Conservation (phyloP, 2,797 vertebrate species). For the Acomys russatus region DNA sequence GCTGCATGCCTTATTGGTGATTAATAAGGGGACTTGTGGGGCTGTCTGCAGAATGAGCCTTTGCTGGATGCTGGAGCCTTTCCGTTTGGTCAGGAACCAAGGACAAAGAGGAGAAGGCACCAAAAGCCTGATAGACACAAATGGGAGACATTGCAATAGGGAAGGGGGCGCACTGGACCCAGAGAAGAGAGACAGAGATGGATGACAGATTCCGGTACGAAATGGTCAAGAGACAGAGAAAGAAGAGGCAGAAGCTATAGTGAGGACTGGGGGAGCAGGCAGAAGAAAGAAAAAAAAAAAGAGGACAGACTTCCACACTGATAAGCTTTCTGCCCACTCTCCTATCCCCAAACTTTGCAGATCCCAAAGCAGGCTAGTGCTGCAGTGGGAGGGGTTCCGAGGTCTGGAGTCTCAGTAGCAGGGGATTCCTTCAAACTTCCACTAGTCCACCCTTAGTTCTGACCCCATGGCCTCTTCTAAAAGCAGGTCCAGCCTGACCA, state of each 20-base stretch:
- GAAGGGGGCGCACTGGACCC: background rate
- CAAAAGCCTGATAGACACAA: slow-evolving; percentile 20
- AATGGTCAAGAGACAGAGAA: background rate
- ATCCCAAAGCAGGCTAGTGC: background rate
- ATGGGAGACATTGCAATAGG: background rate
- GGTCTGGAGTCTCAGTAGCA: background rate
- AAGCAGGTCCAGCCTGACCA: background rate
- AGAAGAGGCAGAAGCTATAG: slow-evolving; percentile 20
- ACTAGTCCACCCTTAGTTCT: slow-evolving; percentile 1
- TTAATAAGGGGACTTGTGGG: slow-evolving; percentile 70
- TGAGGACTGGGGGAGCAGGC: background rate
- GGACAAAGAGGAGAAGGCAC: slow-evolving; percentile 76
- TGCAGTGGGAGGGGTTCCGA: background rate
- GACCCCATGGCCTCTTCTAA: background rate
- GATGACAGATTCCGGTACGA: background rate
- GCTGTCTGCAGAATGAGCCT: slow-evolving; percentile 63
- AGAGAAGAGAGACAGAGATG: background rate
- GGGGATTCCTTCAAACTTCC: slow-evolving; percentile 16
- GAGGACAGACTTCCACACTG: background rate
- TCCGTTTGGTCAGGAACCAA: slow-evolving; percentile 71
- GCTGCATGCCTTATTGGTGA: slow-evolving; percentile 74
- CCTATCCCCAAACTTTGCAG: slow-evolving; percentile 1
- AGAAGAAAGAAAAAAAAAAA: background rate
- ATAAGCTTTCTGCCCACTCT: background rate
- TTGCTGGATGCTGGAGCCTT: slow-evolving; percentile 42